Base-by-base conservation (phyloP, 2,888 invertebrate species). In the Crossocerus cetratus region DNA sequence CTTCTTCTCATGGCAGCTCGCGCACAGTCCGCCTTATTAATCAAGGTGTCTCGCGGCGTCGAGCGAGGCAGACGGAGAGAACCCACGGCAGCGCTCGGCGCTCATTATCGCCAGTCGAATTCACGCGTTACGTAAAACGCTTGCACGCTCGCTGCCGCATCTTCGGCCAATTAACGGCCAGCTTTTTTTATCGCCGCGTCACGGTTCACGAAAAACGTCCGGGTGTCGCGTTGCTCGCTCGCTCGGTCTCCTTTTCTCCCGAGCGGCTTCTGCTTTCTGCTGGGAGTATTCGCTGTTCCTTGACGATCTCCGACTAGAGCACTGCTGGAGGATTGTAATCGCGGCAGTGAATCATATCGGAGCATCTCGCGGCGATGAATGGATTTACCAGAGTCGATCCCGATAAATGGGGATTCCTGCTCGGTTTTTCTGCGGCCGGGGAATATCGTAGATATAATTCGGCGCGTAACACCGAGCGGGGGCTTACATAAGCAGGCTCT, bases 61-160 rank as follows among this genome's bases (percentile, higher is more conserved):
- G 53, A 57, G 2, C 53, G 5, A 3, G 18, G 20, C 66, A 5
- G 53, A 57, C 42, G 18, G 57, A 23, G n/a, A n/a, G n/a, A n/a
- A n/a, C 43, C 5, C 43, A 4, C 43, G 13, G 43, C 43, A 13
- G 74, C 60, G 56, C 70, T 56, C 16, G 45, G 56, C 65, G 69
- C 62, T 45, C 53, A 65, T 80, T 83, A 81, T 79, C 77, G 74
- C 61, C 44, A 65, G 59, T 61, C 61, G 57, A 82, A 78, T 83
- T 78, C 68, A 66, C 60, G 59, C 64, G 65, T 83, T 83, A 78
- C 83, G 80, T 83, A 82, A 82, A 80, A 75, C 71, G n/a, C 58
- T 20, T 64, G 58, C 64, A 65, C 68, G 67, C 60, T 74, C 54
- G 68, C 69, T 4, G 11, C 32, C 65, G 45, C 65, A 73, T 74